A percentile compares a stretch with the other conserved stretches of the same genome.
These are phyloP conservation scores for Callinectes sapidus DNA, from an alignment of 2,888 invertebrate species.

Conservation along the genomic window DNA sequence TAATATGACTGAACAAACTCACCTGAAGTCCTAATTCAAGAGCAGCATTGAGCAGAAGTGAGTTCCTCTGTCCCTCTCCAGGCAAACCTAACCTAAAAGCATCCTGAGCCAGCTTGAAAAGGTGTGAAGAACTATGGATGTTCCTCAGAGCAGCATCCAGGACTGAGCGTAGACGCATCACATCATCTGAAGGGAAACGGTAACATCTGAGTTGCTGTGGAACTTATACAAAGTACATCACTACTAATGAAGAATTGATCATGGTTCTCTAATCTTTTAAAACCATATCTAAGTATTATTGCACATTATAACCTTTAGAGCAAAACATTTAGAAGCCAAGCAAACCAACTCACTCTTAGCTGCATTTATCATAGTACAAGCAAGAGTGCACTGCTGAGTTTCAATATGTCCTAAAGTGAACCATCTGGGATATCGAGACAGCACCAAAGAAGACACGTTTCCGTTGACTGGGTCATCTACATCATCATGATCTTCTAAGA, in stretches of 20 bases:
- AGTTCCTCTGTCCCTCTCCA: slow-evolving; percentile 85
- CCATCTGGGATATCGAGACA: slow-evolving; percentile 84
- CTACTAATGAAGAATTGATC: background rate
- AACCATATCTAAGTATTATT: background rate
- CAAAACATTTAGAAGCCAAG: background rate
- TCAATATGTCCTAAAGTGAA: slow-evolving; percentile 88
- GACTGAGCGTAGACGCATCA: slow-evolving; percentile 83
- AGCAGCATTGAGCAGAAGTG: slow-evolving; percentile 86
- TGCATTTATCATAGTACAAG: slow-evolving; percentile 85
- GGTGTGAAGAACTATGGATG: slow-evolving; percentile 88
- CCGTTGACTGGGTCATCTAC: slow-evolving; percentile 78
- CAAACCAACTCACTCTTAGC: slow-evolving; percentile 79
- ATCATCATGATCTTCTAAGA: slow-evolving; percentile 85
- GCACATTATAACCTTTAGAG: background rate
- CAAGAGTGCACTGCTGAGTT: slow-evolving; percentile 87
- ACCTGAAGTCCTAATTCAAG: slow-evolving; percentile 88
- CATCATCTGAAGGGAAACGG: slow-evolving; percentile 78
- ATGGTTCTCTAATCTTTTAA: background rate
- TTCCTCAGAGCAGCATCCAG: slow-evolving; percentile 87
- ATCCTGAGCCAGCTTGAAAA: slow-evolving; percentile 90
- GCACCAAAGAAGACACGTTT: slow-evolving; percentile 78
- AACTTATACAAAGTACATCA: background rate
- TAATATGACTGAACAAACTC: slow-evolving; percentile 63
- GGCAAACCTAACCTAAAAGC: slow-evolving; percentile 89
- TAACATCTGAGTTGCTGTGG: background rate